Conservation (phyloP, 2,888 invertebrate species). For the Urechis unicinctus region DNA sequence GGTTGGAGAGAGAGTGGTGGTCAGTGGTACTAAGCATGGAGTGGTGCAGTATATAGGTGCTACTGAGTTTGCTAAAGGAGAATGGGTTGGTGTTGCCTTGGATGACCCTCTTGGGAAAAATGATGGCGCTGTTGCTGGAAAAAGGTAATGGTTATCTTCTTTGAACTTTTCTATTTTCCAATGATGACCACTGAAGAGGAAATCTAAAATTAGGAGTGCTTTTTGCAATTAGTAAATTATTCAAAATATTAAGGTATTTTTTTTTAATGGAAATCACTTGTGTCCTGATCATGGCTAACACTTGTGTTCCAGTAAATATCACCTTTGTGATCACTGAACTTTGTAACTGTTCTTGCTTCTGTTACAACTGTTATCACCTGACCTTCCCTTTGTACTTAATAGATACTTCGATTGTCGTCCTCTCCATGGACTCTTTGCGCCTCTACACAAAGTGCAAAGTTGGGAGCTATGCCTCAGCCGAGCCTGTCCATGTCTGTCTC, state of each 20-base stretch:
- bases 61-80: conserved; percentile 84
- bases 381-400: no score
- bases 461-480: background rate
- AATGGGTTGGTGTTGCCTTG: conserved; percentile 93
- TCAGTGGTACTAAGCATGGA: conserved; percentile 66
- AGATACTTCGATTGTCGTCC: conserved; percentile 89
- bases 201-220: no score
- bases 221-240: no score
- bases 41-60: conserved; percentile 76
- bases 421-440: conserved; percentile 88
- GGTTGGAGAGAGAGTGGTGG: conserved; percentile 44
- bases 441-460: conserved; percentile 70
- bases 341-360: background rate
- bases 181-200: no score
- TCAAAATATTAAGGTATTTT: no score
- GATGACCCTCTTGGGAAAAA: conserved; percentile 92
- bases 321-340: background rate
- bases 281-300: no score
- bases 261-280: no score
- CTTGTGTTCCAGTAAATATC: no score
- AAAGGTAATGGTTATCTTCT: conserved; percentile 58
- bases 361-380: no score
- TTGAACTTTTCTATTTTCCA: no score
- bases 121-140: conserved; percentile 61
- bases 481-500: background rate